These are phyloP conservation scores for Sphyrna mokarran DNA, from an alignment of 2,113 vertebrate genomes.

Conservation along the genomic window DNA sequence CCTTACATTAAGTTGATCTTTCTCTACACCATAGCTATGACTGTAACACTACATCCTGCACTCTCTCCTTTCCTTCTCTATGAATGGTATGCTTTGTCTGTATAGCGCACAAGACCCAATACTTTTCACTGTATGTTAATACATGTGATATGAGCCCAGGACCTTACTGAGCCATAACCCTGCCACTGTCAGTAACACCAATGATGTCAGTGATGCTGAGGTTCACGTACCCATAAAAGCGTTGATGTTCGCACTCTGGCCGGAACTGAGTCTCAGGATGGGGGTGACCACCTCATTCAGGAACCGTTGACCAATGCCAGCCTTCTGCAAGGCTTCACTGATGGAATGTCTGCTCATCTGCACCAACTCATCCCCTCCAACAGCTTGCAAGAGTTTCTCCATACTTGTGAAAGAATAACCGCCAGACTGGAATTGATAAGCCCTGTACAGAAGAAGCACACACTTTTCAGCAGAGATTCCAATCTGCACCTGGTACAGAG, in stretches of 20 bases:
- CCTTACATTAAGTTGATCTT: no score
- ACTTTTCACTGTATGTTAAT: no score
- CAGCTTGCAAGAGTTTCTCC: slow-evolving; percentile 72
- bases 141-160: no score
- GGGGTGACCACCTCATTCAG: slow-evolving; percentile 74
- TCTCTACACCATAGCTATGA: no score
- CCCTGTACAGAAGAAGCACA: slow-evolving; percentile 53
- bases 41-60: no score
- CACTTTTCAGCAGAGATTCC: background rate
- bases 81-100: no score
- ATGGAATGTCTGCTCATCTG: slow-evolving; percentile 72
- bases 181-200: background rate
- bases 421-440: slow-evolving; percentile 87
- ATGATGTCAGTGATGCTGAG: no score
- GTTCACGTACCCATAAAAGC: slow-evolving; percentile 72
- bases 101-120: no score
- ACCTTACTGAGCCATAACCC: background rate
- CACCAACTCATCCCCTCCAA: slow-evolving; percentile 68
- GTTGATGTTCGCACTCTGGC: slow-evolving; percentile 68
- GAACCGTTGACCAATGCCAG: slow-evolving; percentile 80
- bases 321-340: slow-evolving; percentile 69
- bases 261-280: slow-evolving; percentile 66
- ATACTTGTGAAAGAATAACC: slow-evolving; percentile 83
- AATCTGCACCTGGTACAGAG: background rate
- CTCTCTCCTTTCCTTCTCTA: no score